Base-by-base conservation (phyloP, 2,888 invertebrate species). In the Embidobia sp. region DNA sequence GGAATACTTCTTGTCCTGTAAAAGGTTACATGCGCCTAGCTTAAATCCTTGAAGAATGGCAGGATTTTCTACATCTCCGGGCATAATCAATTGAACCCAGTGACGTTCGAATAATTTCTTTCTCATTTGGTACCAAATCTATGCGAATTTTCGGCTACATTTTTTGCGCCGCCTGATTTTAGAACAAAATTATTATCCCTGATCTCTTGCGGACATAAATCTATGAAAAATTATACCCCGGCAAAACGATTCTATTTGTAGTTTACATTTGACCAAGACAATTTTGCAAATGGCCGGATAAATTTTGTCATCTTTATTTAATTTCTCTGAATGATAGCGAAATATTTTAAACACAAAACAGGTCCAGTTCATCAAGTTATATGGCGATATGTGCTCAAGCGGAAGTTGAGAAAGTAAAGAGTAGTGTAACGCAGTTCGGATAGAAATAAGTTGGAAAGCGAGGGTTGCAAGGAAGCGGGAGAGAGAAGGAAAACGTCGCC, bases 361-460 rank as follows among this genome's bases (percentile, higher is more conserved):
- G 59, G 48, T 61, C 35, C 66, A 57, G 72, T 72, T 67, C 63
- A 15, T 49, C 57, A 63, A 53, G 61, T 73, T 77, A 67, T 72
- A 46, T 51, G 55, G 57, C 66, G 66, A 61, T 57, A 70, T 70
- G 70, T 70, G 70, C 22, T 81, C 81, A 77, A 77, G 81, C 64
- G 84, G 79, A 79, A 81, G 81, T 77, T 66, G 76, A 61, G 19
- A 61, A 51, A 70, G 48, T 67, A 64, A 49, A 66, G 67, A 74
- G 66, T 42, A 35, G 31, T 8, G 46, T 40, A 69, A 57, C 40
- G 40, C 42, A 48, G 37, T 44, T 63, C 35, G 49, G 53, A 73
- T 6, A 44, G 61, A 72, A 64, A 53, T 57, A 77, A 74, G 74
- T 49, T 44, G 42, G 26, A 26, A 35, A 42, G 49, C 16, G 57